phyloP scores from a whole-genome alignment of 2,797 vertebrate genomes.

The Hapalemur alaotrensis region DNA sequence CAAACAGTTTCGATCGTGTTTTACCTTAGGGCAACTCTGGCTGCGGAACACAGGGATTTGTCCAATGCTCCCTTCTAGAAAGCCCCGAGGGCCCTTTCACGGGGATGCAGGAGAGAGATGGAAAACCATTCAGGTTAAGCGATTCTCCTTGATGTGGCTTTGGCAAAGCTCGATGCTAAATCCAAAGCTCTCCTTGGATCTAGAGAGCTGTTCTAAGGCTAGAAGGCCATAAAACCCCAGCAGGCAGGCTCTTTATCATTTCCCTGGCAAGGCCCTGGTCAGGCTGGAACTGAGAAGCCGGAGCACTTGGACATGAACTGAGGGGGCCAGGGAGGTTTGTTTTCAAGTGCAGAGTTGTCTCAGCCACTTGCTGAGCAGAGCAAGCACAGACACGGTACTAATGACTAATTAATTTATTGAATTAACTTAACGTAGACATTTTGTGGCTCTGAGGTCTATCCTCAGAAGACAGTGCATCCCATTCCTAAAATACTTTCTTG shows the following conservation, averaged over 20 bases:
- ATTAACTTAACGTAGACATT: neutral
- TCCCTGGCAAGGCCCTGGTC: constrained; percentile 39
- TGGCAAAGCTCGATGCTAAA: constrained; percentile 52
- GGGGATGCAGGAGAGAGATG: neutral
- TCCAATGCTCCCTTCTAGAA: neutral
- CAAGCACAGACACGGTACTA: neutral
- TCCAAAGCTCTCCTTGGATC: constrained; percentile 4
- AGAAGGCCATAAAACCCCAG: constrained; percentile 57
- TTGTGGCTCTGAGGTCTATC: neutral
- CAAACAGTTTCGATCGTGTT: neutral
- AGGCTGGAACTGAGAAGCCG: neutral
- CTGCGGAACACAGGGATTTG: neutral
- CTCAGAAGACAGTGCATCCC: neutral
- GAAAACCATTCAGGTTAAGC: constrained; percentile 35
- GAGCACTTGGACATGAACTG: neutral
- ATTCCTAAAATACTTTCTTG: neutral
- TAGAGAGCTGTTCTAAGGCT: constrained; percentile 52
- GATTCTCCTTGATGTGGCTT: constrained; percentile 33
- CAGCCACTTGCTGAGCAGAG: neutral
- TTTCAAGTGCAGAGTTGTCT: neutral
- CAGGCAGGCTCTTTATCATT: constrained; percentile 49
- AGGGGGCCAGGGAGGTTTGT: neutral
- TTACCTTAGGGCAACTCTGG: neutral
- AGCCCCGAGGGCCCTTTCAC: neutral
- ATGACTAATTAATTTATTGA: neutral